phyloP scores from a whole-genome alignment of 2,888 invertebrate species.

The Tinea trinotella region DNA sequence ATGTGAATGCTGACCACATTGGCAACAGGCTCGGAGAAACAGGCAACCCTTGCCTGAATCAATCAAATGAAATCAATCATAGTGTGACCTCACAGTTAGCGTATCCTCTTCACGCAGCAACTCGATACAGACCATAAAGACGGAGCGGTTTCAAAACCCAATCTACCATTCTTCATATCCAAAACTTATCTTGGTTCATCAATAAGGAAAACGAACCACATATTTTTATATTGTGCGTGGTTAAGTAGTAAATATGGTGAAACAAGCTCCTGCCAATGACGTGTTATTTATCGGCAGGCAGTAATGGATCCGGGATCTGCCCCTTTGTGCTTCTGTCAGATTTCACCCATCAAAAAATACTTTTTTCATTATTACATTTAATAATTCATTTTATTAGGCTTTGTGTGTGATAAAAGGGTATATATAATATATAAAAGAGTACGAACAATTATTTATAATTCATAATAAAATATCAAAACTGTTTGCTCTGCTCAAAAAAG shows the following conservation, averaged over 20 bases:
- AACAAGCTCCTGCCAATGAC: neutral
- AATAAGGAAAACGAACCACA: neutral
- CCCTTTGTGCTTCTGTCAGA: neutral
- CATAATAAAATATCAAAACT: too few species aligned
- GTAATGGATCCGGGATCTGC: slow-evolving; percentile 1
- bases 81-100: neutral
- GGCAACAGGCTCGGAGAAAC: neutral
- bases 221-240: neutral
- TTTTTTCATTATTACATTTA: slow-evolving; percentile 5
- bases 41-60: slow-evolving; percentile 12
- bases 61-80: slow-evolving; percentile 14
- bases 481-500: too few species aligned
- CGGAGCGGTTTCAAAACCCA: neutral
- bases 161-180: neutral
- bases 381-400: neutral
- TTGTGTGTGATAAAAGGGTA: neutral
- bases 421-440: neutral
- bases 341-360: neutral
- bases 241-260: neutral
- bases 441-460: too few species aligned
- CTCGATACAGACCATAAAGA: neutral
- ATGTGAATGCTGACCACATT: neutral
- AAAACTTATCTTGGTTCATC: neutral
- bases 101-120: neutral
- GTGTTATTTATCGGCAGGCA: neutral